phyloP scores from a whole-genome alignment of 2,113 vertebrate genomes.

The Pelvicachromis taeniatus region DNA sequence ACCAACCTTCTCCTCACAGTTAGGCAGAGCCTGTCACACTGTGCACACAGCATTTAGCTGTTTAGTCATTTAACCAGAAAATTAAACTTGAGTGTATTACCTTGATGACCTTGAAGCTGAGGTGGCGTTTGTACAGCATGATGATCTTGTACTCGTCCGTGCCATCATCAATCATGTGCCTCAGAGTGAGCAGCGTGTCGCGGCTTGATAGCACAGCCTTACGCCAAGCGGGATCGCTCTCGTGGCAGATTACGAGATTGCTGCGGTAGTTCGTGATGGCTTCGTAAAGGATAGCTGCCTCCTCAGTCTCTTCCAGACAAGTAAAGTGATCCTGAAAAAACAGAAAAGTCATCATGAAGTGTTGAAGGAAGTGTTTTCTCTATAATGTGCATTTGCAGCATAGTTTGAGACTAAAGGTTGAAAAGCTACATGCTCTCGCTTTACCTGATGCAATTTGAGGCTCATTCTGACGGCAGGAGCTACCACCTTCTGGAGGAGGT shows the following conservation, averaged over 20 bases:
- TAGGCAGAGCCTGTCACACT: background rate
- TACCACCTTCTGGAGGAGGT: constrained; percentile 90
- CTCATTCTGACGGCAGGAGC: constrained; percentile 96
- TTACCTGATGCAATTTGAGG: constrained; percentile 94
- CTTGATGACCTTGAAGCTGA: constrained; percentile 99
- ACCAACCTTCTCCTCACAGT: background rate
- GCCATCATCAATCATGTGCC: constrained; percentile 95
- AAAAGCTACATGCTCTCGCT: background rate
- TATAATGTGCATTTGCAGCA: background rate
- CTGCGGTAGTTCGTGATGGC: constrained; percentile 88
- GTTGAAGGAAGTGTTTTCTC: background rate
- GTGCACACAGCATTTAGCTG: background rate
- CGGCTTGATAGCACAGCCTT: constrained; percentile 87
- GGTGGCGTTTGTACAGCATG: constrained; percentile 93
- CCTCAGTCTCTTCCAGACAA: constrained; percentile 94
- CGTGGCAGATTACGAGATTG: constrained; percentile 93
- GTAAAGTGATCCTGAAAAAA: constrained; percentile 91
- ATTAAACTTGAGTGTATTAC: constrained; percentile 53
- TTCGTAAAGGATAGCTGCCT: constrained; percentile 84
- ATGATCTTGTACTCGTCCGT: constrained; percentile 96
- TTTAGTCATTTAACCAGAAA: background rate
- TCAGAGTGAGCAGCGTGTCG: constrained; percentile 89
- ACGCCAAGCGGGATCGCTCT: constrained; percentile 94
- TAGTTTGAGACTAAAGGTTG: background rate
- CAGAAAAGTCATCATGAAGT: background rate